These are phyloP conservation scores for Hyperoplus immaculatus DNA, from an alignment of 2,797 vertebrate species.

Conservation along the genomic window DNA sequence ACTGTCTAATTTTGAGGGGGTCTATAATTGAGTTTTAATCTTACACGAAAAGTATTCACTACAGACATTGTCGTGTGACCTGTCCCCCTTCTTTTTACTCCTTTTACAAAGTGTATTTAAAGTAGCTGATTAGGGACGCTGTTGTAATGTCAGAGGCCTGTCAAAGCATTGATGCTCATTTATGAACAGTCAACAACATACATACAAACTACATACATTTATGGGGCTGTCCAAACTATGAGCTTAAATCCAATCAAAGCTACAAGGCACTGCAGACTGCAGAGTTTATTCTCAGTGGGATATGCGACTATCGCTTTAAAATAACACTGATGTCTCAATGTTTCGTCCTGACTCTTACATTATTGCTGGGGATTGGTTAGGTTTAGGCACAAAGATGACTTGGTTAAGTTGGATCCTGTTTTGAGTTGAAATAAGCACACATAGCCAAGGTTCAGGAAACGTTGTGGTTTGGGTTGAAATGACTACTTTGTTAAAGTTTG, in stretches of 20 bases:
- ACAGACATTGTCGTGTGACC: background rate
- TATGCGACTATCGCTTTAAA: background rate
- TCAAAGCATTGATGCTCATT: constrained; percentile 2
- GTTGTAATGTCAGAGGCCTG: background rate
- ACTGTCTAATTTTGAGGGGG: constrained; percentile 7
- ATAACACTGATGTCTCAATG: background rate
- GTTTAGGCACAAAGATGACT: too few species aligned
- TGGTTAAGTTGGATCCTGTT: too few species aligned
- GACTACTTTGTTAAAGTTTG: background rate
- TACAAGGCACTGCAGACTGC: background rate
- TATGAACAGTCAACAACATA: background rate
- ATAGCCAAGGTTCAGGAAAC: too few species aligned
- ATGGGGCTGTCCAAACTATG: constrained; percentile 2
- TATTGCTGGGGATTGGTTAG: background rate
- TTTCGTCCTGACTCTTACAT: background rate
- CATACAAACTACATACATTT: too few species aligned
- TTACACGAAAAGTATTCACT: background rate
- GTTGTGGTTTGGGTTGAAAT: too few species aligned
- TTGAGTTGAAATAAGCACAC: too few species aligned
- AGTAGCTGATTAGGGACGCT: background rate
- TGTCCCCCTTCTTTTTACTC: background rate
- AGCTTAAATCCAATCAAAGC: background rate
- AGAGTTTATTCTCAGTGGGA: constrained; percentile 1
- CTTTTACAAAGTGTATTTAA: background rate
- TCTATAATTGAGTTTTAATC: constrained; percentile 11